Base-by-base conservation (phyloP, 64 coral and sea anemone species). In the Actinia equina region DNA sequence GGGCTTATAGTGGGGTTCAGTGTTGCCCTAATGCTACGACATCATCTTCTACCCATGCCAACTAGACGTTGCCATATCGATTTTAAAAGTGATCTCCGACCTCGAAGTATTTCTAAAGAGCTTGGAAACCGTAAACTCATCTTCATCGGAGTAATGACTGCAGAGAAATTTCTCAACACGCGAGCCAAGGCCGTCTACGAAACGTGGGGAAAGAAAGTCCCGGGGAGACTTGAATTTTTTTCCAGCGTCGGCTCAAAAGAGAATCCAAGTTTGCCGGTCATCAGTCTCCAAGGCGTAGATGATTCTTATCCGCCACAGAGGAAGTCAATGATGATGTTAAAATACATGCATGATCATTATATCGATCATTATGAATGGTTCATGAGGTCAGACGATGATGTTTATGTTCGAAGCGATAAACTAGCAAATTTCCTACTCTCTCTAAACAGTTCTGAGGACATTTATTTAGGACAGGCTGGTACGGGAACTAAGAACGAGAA, bases 311-410 rank as follows among this genome's bases (percentile, higher is more conserved):
- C 97, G 44, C 97, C 97, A 0, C 97, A 99, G 61, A 89, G 89
- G 77, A 99, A 99, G 45, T 99, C 97, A 26, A 91, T 99, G 87
- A 92, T 95, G 87, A 99, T 99, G 97, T 91, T 99, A 42, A 99
- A 95, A 93, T 99, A 99, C 53, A 95, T 99, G 87, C 86, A 99
- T 14, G 97, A 99, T 59, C 92, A 99, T 82, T 99, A 95, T 60
- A 95, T 99, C 53, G 93, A 99, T 83, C 82, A 95, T 7, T 99
- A 76, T 22, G 87, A 99, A 56, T 99, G 97, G 97, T 99, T 99
- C 63, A 95, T 99, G 87, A 90, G 97, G 1, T 95, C 97, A 0
- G 97, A 99, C 25, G 97, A 99, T 27, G 97, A 99, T 99, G 97
- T 99, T 76, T 99, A 99, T 59, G 91, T 99, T 8, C 88, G 97